Conservation (phyloP, 2,888 invertebrate genomes). For the Xestia c-nigrum region DNA sequence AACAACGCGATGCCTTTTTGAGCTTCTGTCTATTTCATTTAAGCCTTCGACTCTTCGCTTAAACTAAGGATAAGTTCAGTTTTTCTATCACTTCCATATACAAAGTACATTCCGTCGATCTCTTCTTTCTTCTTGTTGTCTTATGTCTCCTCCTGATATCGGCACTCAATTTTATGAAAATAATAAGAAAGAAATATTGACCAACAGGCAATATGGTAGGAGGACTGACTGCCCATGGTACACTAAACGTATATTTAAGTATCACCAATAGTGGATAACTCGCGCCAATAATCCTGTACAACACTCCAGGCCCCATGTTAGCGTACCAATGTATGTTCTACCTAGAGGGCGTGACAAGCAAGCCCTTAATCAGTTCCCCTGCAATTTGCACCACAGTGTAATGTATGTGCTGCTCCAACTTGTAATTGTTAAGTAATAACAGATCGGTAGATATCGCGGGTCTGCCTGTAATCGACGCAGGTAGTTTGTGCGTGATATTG, state of each 20-base stretch:
- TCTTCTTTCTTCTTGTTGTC: background rate
- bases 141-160: background rate
- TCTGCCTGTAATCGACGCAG: slow-evolving; percentile 29
- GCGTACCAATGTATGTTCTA: background rate
- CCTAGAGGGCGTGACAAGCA: slow-evolving; percentile 27
- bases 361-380: slow-evolving; percentile 33
- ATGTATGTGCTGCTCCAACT: slow-evolving; percentile 31
- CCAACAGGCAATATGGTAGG: background rate
- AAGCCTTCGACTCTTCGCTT: no score
- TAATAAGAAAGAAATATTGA: background rate
- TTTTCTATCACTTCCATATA: no score
- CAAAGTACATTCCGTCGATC: background rate
- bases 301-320: slow-evolving; percentile 4
- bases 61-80: no score
- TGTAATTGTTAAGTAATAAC: slow-evolving; percentile 60
- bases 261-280: background rate
- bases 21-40: background rate
- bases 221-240: background rate
- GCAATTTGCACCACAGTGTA: slow-evolving; percentile 50
- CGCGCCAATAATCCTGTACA: background rate
- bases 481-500: slow-evolving; percentile 23
- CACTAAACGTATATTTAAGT: background rate
- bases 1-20: background rate
- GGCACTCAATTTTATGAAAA: background rate
- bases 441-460: slow-evolving; percentile 38